Evolutionary conservation across 2,113 vertebrate species (phyloP).

Genomic region (Pogona vitticeps): DNA sequence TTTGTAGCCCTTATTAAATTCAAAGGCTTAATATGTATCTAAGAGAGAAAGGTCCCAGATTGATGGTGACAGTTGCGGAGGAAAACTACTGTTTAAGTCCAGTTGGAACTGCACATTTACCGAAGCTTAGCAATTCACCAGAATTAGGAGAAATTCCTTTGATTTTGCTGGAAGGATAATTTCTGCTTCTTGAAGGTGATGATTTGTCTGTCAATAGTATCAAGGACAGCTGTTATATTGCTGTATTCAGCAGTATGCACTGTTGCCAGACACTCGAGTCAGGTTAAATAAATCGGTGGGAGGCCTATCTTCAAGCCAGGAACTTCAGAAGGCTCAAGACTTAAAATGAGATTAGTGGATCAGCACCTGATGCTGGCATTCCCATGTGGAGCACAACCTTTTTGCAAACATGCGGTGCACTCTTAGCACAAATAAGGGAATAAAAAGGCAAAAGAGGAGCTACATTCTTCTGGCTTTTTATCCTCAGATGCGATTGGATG

Average conservation of each 20-base stretch:
- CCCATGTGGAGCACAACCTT: not conserved
- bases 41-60: slow-evolving; percentile 53
- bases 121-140: slow-evolving; percentile 35
- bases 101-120: slow-evolving; percentile 25
- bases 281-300: slow-evolving; percentile 22
- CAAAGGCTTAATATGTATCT: slow-evolving; percentile 60
- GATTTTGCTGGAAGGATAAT: slow-evolving; percentile 36
- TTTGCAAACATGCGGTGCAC: slow-evolving; percentile 26
- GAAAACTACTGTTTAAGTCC: slow-evolving; percentile 47
- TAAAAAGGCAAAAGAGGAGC: slow-evolving; percentile 37
- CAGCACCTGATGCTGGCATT: slow-evolving; percentile 30
- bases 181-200: slow-evolving; percentile 12
- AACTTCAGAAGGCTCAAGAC: slow-evolving; percentile 29
- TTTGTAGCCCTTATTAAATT: slow-evolving; percentile 59
- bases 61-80: slow-evolving; percentile 38
- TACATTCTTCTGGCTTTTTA: not conserved
- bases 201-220: not conserved
- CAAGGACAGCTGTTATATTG: not conserved
- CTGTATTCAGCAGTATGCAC: slow-evolving; percentile 7
- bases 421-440: slow-evolving; percentile 32
- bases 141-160: slow-evolving; percentile 42
- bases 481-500: not conserved
- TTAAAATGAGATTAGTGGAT: slow-evolving; percentile 50
- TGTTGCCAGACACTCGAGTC: slow-evolving; percentile 31
- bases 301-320: slow-evolving; percentile 22